A percentile compares a stretch with the other conserved stretches of the same genome.
phyloP scores from a whole-genome alignment of 2,797 vertebrate species.

The Argentina silus region DNA sequence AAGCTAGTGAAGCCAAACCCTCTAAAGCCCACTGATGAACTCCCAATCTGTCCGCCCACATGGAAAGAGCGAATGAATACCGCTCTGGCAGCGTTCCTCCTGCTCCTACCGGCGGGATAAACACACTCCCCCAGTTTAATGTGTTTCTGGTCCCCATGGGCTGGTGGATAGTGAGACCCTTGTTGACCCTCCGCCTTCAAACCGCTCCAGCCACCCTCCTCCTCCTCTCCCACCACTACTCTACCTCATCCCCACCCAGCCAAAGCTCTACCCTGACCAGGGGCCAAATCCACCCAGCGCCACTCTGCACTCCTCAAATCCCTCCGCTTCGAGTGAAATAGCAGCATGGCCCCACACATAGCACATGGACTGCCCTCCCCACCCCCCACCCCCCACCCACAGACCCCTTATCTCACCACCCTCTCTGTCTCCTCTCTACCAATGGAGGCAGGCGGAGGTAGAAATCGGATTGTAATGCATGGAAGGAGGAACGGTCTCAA shows the following conservation, averaged over 20 bases:
- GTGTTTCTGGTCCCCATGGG: constrained; percentile 34
- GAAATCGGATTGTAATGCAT: too few species aligned
- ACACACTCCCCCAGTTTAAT: constrained; percentile 39
- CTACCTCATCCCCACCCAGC: constrained; percentile 40
- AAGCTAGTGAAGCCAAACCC: background rate
- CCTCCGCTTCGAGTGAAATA: constrained; percentile 57
- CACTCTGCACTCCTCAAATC: constrained; percentile 61
- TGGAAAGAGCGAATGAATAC: constrained; percentile 39
- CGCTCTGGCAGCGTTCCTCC: constrained; percentile 1
- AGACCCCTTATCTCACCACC: too few species aligned
- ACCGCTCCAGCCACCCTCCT: constrained; percentile 33
- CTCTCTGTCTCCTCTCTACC: too few species aligned
- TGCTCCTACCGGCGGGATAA: constrained; percentile 46
- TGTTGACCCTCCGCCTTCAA: constrained; percentile 55
- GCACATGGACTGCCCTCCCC: constrained; percentile 10
- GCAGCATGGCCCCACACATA: constrained; percentile 53
- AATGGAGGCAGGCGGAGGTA: too few species aligned
- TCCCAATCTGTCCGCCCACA: background rate
- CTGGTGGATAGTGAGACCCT: constrained; percentile 8
- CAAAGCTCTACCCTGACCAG: constrained; percentile 52
- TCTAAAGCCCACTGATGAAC: background rate
- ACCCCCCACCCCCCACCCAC: background rate
- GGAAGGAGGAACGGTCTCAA: too few species aligned
- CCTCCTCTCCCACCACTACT: background rate
- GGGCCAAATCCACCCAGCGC: constrained; percentile 58